Evolutionary conservation across 2,113 vertebrate genomes (phyloP), one percentile per base, ranked within the genome.

Genomic region (Marmota monax): DNA sequence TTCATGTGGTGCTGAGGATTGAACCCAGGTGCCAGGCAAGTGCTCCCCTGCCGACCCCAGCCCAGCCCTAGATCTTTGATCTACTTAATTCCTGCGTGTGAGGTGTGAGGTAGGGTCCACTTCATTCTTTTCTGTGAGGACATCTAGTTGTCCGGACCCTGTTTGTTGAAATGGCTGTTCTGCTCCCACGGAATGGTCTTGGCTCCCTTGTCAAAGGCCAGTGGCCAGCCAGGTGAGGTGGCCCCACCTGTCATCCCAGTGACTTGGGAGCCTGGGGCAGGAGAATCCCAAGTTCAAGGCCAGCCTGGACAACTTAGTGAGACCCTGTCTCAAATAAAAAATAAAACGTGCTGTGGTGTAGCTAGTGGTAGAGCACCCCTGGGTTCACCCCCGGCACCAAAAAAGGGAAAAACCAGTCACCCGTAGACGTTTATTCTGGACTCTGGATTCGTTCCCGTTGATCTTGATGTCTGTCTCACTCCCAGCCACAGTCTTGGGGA

Each of bases 381-480:
- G 65, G 29, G 65, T 32, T 32, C 65, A 67, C 32, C 32, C 63
- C 65, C 65, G 27, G 65, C 29, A 32, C 65, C 23, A 25, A 61
- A 25, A 25, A 63, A 9, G 10, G 13, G 13, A 7, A 58, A 58
- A 25, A 4, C 2, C 6, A 61, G 23, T 27, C 61, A 63, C 61
- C 23, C 32, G 25, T 25, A 18, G 2, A 7, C 12, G 37, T 13
- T 61, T 27, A 23, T 25, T 58, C 37, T 8, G 27, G 37, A 42
- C 53, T 29, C 72, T 45, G 0, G 0, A 6, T 53, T 88, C 25
- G 32, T n/a, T 23, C 6, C 72, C 29, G 5, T 32, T 16, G 27
- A 20, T 11, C 27, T 25, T 1, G 18, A 48, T 0, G 13, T 77
- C 56, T 10, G 1, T 22, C 70, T 22, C 73, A 42, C 1, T 4